phyloP scores from a whole-genome alignment of 2,113 vertebrate genomes.

The Ascaphus truei region DNA sequence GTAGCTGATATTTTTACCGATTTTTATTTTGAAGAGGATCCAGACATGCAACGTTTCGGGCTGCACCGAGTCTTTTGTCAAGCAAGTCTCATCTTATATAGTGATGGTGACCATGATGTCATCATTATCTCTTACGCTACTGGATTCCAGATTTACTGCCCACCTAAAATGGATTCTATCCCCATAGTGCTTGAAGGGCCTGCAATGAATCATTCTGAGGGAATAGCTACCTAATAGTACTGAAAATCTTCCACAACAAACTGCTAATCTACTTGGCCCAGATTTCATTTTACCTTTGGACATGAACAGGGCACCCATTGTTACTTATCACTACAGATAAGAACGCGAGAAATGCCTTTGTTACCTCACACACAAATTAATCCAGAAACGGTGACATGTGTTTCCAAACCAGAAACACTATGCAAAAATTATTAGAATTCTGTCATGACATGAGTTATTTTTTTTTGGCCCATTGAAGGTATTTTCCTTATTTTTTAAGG shows the following conservation, averaged over 20 bases:
- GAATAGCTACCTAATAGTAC: no score
- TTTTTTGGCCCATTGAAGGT: background rate
- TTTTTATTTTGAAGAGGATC: no score
- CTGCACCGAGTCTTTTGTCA: no score
- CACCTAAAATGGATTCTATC: no score
- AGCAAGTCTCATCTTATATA: no score
- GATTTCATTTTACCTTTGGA: background rate
- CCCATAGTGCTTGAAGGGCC: no score
- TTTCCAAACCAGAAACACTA: constrained; percentile 1
- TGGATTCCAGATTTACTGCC: no score
- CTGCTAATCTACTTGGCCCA: background rate
- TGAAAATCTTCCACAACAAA: background rate
- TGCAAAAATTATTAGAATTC: background rate
- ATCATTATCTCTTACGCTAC: no score
- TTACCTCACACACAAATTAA: background rate
- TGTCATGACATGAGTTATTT: background rate
- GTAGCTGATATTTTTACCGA: no score
- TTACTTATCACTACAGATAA: constrained; percentile 13
- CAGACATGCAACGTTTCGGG: no score
- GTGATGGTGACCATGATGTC: no score
- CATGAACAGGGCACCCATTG: background rate
- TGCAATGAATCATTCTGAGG: no score
- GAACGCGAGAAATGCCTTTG: background rate
- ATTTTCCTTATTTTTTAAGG: background rate
- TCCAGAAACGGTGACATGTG: background rate